Evolutionary conservation across 2,113 vertebrate species (phyloP).

Genomic region (Leucopternis melanops): DNA sequence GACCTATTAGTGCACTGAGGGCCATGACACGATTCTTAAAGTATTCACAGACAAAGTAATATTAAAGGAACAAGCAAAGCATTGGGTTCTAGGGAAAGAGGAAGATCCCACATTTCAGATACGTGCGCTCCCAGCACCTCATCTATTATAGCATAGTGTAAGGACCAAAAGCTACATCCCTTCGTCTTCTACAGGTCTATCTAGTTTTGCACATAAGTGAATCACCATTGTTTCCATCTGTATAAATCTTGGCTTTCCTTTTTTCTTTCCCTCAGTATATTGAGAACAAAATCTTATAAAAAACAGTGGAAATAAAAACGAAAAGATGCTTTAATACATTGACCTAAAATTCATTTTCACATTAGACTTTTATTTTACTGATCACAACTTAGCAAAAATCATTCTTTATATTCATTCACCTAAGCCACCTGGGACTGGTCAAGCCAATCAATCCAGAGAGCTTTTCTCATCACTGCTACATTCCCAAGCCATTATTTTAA

Average conservation of each 20-base stretch:
- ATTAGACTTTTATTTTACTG: not conserved
- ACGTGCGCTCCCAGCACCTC: not conserved
- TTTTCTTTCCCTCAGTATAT: not conserved
- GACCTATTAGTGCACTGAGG: not conserved
- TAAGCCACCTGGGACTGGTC: not conserved
- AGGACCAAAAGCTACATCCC: not conserved
- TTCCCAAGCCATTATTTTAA: not conserved
- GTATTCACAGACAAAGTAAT: not conserved
- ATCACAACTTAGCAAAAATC: not conserved
- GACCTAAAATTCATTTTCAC: not conserved
- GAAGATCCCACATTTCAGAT: not conserved
- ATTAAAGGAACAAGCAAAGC: not conserved
- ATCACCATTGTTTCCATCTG: not conserved
- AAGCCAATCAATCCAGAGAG: not conserved
- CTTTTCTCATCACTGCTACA: not conserved
- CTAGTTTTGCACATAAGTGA: not conserved
- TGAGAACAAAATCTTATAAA: not conserved
- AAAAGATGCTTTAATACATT: rapidly evolving
- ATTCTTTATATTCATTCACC: not conserved
- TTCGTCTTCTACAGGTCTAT: not conserved
- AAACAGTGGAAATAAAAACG: not conserved
- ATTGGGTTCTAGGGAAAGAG: not conserved
- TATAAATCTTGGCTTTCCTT: not conserved
- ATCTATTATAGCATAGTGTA: not conserved
- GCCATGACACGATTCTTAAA: not conserved